Percentiles rank a stretch among this genome's conserved stretches.
Conservation (phyloP, 2,888 invertebrate genomes). For the Habrosyne pyritoides region DNA sequence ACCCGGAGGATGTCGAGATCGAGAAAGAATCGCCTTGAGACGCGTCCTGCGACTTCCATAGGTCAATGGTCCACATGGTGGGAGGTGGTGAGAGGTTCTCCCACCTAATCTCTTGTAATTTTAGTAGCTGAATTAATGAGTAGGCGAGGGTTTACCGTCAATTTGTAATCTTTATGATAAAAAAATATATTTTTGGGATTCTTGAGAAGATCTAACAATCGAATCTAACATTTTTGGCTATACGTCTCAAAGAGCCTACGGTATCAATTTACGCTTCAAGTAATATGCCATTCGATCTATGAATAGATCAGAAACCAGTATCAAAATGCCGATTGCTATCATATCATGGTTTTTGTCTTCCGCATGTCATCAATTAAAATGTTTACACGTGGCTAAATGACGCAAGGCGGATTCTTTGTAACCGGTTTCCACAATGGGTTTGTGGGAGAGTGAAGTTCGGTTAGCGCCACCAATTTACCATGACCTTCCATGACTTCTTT, state of each 20-base stretch:
- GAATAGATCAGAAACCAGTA: constrained; percentile 51
- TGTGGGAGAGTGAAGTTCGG: constrained; percentile 67
- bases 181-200: too few species aligned
- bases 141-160: too few species aligned
- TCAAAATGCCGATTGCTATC: constrained; percentile 60
- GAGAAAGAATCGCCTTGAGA: too few species aligned
- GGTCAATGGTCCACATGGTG: too few species aligned
- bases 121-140: too few species aligned
- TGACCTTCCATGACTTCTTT: constrained; percentile 51
- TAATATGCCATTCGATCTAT: constrained; percentile 35
- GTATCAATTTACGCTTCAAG: constrained; percentile 24
- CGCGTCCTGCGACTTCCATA: too few species aligned
- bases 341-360: constrained; percentile 70
- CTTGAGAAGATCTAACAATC: too few species aligned
- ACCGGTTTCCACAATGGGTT: constrained; percentile 74
- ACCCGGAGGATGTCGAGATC: too few species aligned
- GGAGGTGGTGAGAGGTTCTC: too few species aligned
- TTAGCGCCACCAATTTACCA: constrained; percentile 65
- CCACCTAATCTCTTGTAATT: too few species aligned
- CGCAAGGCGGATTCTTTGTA: constrained; percentile 71
- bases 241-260: background rate
- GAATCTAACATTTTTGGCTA: background rate
- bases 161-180: too few species aligned
- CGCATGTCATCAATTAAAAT: constrained; percentile 81
- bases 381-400: constrained; percentile 77